Evolutionary conservation across 2,113 vertebrate species (phyloP).

Genomic region (Apus apus): DNA sequence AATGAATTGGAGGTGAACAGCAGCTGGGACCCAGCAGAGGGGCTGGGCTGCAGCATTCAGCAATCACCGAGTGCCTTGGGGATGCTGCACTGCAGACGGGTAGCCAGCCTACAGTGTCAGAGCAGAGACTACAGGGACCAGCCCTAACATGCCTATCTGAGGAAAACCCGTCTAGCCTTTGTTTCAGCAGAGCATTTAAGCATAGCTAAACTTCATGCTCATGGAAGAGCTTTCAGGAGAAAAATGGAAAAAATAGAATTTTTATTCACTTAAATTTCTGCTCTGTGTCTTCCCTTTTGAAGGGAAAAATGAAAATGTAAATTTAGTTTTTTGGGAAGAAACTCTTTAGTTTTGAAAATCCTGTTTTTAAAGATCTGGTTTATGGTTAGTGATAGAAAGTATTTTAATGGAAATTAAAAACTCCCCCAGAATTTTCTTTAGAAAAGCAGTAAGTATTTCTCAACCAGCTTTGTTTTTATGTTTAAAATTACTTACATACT

Average conservation of each 20-base stretch:
- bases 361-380: neutral
- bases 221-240: neutral
- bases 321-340: neutral
- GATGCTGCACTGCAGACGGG: neutral
- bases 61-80: neutral
- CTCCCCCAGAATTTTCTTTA: neutral
- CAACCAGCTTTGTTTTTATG: neutral
- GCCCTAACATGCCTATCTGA: neutral
- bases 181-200: neutral
- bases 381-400: neutral
- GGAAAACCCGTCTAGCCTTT: neutral
- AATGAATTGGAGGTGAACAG: neutral
- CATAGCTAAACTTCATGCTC: neutral
- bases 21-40: constrained; percentile 13
- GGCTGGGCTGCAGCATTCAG: neutral
- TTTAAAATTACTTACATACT: neutral
- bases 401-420: neutral
- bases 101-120: neutral
- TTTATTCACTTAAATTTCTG: neutral
- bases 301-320: neutral
- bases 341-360: neutral
- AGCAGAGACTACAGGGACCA: neutral
- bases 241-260: neutral
- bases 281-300: neutral
- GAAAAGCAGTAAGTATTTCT: neutral